Conservation (phyloP, 2,888 invertebrate genomes). For the Clistopyga incitator region DNA sequence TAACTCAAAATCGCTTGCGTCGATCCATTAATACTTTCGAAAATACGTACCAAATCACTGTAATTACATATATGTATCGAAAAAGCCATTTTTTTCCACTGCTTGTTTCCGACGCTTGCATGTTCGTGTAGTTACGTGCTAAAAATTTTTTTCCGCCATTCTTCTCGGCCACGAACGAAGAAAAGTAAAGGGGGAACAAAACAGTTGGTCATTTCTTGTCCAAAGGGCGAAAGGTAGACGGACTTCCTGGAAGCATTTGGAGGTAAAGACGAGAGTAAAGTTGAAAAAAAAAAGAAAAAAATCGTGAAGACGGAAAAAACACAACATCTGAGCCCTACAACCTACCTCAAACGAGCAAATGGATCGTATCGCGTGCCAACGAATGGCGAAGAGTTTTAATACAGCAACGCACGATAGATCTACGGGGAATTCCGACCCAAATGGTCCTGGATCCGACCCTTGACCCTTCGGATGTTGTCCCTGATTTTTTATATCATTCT, state of each 20-base stretch:
- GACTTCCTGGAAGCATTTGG: conserved; percentile 50
- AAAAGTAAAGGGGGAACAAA: neutral
- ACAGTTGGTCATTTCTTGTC: conserved; percentile 35
- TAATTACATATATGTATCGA: conserved; percentile 5
- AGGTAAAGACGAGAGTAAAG: conserved; percentile 29
- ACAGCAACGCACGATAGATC: conserved; percentile 21
- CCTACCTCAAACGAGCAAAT: conserved; percentile 61
- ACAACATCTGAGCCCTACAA: conserved; percentile 42
- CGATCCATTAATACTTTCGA: neutral
- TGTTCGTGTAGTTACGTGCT: neutral
- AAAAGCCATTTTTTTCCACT: neutral
- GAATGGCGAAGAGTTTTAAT: conserved; percentile 40
- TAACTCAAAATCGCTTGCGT: conserved; percentile 1
- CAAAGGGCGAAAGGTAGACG: conserved; percentile 38
- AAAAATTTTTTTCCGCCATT: neutral
- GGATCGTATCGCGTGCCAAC: conserved; percentile 53
- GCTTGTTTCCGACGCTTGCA: neutral
- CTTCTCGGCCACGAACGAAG: conserved; percentile 3
- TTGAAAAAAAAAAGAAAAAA: conserved; percentile 21
- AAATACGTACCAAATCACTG: conserved; percentile 3
- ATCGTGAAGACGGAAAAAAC: conserved; percentile 11
- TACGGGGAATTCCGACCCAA: neutral
- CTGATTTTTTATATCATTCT: no score
- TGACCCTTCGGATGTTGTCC: no score
- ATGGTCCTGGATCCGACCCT: neutral